Evolutionary conservation across 2,888 invertebrate species (phyloP).

Genomic region (Ctenicera cuprea): DNA sequence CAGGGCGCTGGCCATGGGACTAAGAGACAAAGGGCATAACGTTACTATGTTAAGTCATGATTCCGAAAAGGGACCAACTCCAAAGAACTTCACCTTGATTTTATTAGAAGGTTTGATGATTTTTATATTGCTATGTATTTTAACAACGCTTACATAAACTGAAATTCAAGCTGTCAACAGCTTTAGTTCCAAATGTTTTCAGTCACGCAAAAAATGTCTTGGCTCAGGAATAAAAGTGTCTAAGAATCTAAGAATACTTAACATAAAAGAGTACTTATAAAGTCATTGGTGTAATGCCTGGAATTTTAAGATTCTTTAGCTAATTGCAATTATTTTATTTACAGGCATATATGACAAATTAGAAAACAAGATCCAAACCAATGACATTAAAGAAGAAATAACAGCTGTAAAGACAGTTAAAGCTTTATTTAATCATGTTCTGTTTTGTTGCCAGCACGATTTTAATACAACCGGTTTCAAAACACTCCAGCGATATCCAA

Average conservation of each 20-base stretch:
- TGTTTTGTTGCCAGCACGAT: conserved; percentile 52
- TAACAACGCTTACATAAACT: conserved; percentile 6
- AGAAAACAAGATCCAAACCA: conserved; percentile 41
- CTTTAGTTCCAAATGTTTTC: conserved; percentile 3
- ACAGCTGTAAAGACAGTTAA: conserved; percentile 27
- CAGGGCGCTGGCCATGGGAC: conserved; percentile 51
- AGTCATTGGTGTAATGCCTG: not conserved
- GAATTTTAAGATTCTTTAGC: not conserved
- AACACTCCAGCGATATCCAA: conserved; percentile 56
- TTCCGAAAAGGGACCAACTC: conserved; percentile 47
- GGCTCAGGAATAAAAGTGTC: not conserved
- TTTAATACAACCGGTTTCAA: conserved; percentile 53
- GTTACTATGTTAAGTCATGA: conserved; percentile 55
- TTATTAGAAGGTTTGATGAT: conserved; percentile 52
- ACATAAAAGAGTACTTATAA: not conserved
- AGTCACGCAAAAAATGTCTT: not conserved
- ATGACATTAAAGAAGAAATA: conserved; percentile 42
- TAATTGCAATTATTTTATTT: not conserved
- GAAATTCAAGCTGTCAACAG: conserved; percentile 6
- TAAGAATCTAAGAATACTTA: not conserved
- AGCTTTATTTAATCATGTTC: conserved; percentile 45
- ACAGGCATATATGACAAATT: conserved; percentile 51
- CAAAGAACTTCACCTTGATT: conserved; percentile 51
- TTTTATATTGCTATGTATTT: not conserved
- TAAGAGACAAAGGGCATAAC: conserved; percentile 53